phyloP scores from a whole-genome alignment of 2,888 invertebrate genomes.

The Didymodactylos carnosus region DNA sequence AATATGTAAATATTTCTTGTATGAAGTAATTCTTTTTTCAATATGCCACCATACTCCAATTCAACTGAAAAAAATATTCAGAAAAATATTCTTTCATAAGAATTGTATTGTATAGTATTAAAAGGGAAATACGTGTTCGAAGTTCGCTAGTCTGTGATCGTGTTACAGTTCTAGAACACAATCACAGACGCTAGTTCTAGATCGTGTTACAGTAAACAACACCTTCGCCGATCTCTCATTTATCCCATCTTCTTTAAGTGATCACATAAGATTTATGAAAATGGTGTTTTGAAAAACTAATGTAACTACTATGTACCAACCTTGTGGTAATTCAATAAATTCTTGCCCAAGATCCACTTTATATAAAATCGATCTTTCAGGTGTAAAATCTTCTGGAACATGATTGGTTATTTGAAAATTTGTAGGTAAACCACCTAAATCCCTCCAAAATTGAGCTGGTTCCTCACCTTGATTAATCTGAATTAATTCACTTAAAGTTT shows the following conservation, averaged over 20 bases:
- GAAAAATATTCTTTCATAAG: not conserved
- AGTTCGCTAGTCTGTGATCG: no score
- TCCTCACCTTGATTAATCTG: constrained; percentile 64
- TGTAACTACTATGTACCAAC: constrained; percentile 15
- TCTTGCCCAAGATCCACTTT: constrained; percentile 94
- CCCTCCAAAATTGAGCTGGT: constrained; percentile 60
- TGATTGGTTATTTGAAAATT: not conserved
- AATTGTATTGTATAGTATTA: no score
- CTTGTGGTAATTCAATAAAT: constrained; percentile 87
- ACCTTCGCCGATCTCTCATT: no score
- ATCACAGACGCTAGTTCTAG: no score
- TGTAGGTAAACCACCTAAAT: constrained; percentile 41
- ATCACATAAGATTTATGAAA: no score
- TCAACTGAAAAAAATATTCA: constrained; percentile 20
- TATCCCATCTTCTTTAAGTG: no score
- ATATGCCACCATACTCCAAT: constrained; percentile 31
- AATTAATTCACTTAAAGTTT: constrained; percentile 72
- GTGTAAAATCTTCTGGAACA: constrained; percentile 22
- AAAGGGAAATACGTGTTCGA: no score
- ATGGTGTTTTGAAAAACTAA: no score
- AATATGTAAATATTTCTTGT: constrained; percentile 85
- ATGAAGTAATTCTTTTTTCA: constrained; percentile 55
- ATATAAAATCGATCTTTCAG: constrained; percentile 52
- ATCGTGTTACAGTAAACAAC: no score
- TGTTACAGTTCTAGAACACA: no score